Evolutionary conservation across 2,797 vertebrate genomes (phyloP), one percentile per base, ranked within the genome.

Genomic region (Malurus splendens): DNA sequence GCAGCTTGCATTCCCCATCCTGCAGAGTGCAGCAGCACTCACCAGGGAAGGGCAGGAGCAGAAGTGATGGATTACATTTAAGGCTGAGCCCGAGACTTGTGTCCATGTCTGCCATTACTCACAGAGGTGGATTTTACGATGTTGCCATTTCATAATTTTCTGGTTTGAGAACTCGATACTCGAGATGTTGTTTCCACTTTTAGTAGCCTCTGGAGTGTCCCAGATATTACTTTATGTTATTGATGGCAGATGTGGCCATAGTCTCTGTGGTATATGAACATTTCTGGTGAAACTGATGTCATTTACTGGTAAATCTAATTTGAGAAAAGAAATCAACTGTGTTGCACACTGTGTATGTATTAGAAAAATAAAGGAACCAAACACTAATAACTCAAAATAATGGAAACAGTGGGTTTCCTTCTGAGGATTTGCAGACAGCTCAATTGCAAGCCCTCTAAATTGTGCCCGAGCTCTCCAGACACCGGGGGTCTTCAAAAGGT

Each of bases 281-380:
- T 90, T 94, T 90, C 62, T 94, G 44, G 60, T 67, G 76, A 76
- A 94, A 91, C 36, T 36, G 45, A 42, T 62, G 59, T 75, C 66
- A 79, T 87, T 92, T 95, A 78, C 52, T 75, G 65, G 72, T 95
- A 92, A 92, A 91, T 78, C 38, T 78, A 94, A 90, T 95, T 91
- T 89, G 70, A 85, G 84, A 80, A 89, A 87, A 87, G 48, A 87
- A 93, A 80, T 48, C 33, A 87, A 42, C 52, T 45, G 23, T 47
- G 14, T 74, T 56, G 33, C n/a, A 78, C 38, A 45, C 61, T 66
- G 48, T 87, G 66, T 77, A 87, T 62, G 14, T 75, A 91, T 89
- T 76, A 70, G 33, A 83, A 91, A 86, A 94, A 82, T 42, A 89
- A 87, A 87, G 44, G 50, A 89, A 89, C 4, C 7, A 64, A 90